Evolutionary conservation across 2,797 vertebrate species (phyloP), one percentile per base, ranked within the genome.

Genomic region (Benthosema pterotum): DNA sequence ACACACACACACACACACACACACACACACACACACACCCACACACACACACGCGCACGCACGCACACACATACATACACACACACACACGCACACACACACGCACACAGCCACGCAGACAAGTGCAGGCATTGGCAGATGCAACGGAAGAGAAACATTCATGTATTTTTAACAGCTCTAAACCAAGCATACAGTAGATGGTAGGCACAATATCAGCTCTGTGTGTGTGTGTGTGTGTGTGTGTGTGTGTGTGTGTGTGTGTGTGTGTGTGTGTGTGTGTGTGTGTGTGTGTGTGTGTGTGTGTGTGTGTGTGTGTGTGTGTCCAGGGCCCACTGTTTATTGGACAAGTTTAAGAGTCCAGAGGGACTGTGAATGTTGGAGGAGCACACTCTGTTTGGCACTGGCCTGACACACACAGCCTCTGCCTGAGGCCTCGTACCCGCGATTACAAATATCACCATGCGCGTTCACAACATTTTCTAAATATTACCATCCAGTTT

Each of bases 341-440:
- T 60, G 64, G 49, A 71, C 55, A 25, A 73, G 43, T 75, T 75
- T 67, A 78, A 53, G 67, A 72, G 72, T 61, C 66, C 70, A 38
- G 59, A 69, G 52, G 2, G 19, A 64, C 75, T 60, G 56, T 75
- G 47, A 71, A 68, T 63, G 63, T 42, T 57, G 1, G 55, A 28
- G 15, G 0, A 72, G 50, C 46, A 69, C 59, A 66, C 22, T 25
- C 64, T 58, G 25, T 17, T 65, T 75, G 70, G 61, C 61, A 48
- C 57, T 19, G 17, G 57, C 50, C 47, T 50, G 14, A 42, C 22
- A 25, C 22, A 0, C 22, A 25, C 22, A n/a, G n/a, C n/a, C n/a
- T n/a, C n/a, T n/a, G n/a, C n/a, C n/a, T n/a, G n/a, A n/a, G n/a
- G n/a, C n/a, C n/a, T n/a, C n/a, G n/a, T n/a, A n/a, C n/a, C n/a